These are phyloP conservation scores for Punctoribates punctum DNA, from an alignment of 2,888 invertebrate genomes.

Conservation along the genomic window DNA sequence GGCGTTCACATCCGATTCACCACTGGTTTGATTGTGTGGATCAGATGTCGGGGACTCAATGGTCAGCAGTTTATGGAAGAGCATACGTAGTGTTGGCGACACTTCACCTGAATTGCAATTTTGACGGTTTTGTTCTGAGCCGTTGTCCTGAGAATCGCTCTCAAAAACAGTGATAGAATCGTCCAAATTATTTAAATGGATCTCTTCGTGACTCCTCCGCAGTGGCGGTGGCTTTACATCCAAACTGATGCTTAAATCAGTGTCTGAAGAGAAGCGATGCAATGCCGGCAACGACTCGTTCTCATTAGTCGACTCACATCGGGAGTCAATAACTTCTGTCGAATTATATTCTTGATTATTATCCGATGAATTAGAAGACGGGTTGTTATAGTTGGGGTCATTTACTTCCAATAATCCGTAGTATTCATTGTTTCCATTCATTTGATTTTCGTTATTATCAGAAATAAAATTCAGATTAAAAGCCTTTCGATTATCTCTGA, in stretches of 20 bases:
- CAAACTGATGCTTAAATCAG: slow-evolving; percentile 3
- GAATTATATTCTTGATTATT: slow-evolving; percentile 15
- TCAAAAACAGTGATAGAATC: slow-evolving; percentile 44
- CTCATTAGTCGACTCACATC: slow-evolving; percentile 24
- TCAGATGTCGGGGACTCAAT: slow-evolving; percentile 25
- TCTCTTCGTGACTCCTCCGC: slow-evolving; percentile 43
- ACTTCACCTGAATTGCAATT: background rate
- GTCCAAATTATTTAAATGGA: slow-evolving; percentile 37
- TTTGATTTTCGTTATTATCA: background rate
- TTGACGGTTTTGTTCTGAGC: background rate
- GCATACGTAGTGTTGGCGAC: slow-evolving; percentile 31
- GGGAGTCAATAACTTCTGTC: background rate
- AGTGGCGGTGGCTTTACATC: slow-evolving; percentile 29
- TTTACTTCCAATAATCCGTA: slow-evolving; percentile 1
- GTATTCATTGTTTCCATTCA: background rate
- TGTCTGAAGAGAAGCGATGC: slow-evolving; percentile 20
- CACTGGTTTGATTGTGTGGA: background rate
- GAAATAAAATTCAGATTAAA: slow-evolving; percentile 9
- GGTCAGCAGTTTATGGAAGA: slow-evolving; percentile 36
- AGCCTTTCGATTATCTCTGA: background rate
- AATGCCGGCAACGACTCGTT: background rate
- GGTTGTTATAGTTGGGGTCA: background rate
- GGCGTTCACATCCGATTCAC: background rate
- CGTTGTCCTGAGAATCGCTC: background rate
- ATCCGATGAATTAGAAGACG: slow-evolving; percentile 13